A percentile compares a stretch with the other conserved stretches of the same genome.
Conservation (phyloP, 2,888 invertebrate genomes). For the Rugalucina vietnamica region DNA sequence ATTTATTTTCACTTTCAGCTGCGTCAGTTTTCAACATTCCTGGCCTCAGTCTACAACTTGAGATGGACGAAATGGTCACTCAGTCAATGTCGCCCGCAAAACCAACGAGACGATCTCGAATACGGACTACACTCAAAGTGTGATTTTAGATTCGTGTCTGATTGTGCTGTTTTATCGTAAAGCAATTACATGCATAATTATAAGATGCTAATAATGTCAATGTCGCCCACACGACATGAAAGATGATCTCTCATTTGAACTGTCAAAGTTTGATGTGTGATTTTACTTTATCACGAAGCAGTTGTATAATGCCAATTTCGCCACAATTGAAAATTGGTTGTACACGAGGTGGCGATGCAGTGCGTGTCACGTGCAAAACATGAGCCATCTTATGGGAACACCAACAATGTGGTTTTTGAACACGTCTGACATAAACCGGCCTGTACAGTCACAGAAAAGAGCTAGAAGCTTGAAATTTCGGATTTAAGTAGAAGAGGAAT, state of each 20-base stretch:
- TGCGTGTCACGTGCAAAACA: too few species aligned
- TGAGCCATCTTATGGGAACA: too few species aligned
- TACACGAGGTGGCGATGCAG: too few species aligned
- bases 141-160: slow-evolving; percentile 24
- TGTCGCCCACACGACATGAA: neutral
- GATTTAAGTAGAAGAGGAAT: too few species aligned
- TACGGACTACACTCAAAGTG: slow-evolving; percentile 78
- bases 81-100: slow-evolving; percentile 67
- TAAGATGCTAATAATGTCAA: neutral
- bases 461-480: too few species aligned
- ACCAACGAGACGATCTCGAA: slow-evolving; percentile 74
- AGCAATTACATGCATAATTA: too few species aligned
- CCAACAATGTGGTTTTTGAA: too few species aligned
- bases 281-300: too few species aligned
- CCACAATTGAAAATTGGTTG: neutral
- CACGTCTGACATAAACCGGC: too few species aligned
- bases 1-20: slow-evolving; percentile 88
- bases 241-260: neutral
- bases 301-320: neutral
- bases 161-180: neutral
- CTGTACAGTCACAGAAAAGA: too few species aligned
- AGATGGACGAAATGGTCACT: slow-evolving; percentile 84
- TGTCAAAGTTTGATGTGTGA: neutral
- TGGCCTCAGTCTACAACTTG: slow-evolving; percentile 93
- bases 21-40: slow-evolving; percentile 98